Conservation (phyloP, 2,113 vertebrate species). For the Bufo bufo region DNA sequence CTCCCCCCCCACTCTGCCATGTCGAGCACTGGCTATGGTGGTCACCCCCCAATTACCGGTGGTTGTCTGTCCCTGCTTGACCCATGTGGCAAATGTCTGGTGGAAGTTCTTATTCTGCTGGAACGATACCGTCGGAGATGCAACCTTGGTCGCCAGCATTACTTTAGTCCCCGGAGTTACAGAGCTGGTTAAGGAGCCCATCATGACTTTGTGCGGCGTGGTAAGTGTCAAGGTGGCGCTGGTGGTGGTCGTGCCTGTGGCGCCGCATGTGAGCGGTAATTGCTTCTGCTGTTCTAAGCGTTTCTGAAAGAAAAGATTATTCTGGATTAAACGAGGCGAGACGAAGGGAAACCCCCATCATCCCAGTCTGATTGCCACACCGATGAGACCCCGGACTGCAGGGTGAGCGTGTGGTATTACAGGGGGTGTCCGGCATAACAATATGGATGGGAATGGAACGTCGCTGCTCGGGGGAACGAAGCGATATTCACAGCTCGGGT, state of each 20-base stretch:
- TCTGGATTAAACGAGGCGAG: not conserved
- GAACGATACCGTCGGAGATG: slow-evolving; percentile 89
- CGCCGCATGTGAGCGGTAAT: slow-evolving; percentile 64
- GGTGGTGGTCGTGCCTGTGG: slow-evolving; percentile 69
- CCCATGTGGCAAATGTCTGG: slow-evolving; percentile 96
- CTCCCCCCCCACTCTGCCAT: too few relatives aligned
- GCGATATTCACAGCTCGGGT: too few relatives aligned
- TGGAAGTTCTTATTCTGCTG: slow-evolving; percentile 98
- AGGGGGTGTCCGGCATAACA: too few relatives aligned
- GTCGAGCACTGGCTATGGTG: not conserved
- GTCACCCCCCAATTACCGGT: slow-evolving; percentile 77
- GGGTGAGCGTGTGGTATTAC: too few relatives aligned
- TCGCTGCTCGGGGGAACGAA: too few relatives aligned
- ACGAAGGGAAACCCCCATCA: too few relatives aligned
- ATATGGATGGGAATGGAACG: too few relatives aligned
- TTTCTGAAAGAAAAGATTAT: slow-evolving; percentile 74
- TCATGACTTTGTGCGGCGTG: slow-evolving; percentile 82
- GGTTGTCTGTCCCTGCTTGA: slow-evolving; percentile 93
- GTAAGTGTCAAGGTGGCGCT: slow-evolving; percentile 76
- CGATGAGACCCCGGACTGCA: too few relatives aligned
- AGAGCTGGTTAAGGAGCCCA: slow-evolving; percentile 77
- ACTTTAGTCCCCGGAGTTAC: slow-evolving; percentile 89
- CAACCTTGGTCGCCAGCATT: slow-evolving; percentile 90
- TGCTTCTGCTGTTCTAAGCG: slow-evolving; percentile 90
- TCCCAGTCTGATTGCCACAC: too few relatives aligned